Evolutionary conservation across 2,888 invertebrate genomes (phyloP), one percentile per base, ranked within the genome.

Genomic region (Plagiodera versicolora): DNA sequence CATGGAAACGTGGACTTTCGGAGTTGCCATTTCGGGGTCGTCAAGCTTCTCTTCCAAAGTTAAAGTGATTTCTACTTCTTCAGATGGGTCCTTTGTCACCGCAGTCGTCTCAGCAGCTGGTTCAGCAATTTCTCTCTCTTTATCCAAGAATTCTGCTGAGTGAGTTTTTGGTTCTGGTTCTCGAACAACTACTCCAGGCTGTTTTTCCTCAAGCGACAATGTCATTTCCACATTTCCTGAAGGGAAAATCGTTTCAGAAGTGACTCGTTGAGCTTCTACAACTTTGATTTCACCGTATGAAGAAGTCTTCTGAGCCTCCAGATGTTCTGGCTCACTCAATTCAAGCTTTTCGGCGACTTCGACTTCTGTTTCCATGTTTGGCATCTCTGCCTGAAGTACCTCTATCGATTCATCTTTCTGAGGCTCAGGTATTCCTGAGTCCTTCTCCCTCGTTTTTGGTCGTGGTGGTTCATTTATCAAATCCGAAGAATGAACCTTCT

Each of bases 31-130:
- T 0, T 80, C 68, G 57, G 67, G 60, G 46, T 73, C 72, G 11
- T 81, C 80, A 59, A 82, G 76, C 70, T 81, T 82, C 60, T 83
- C 79, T 61, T 82, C 81, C 35, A 80, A 63, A 17, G 78, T 74
- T 19, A 80, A 64, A 52, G 72, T 71, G 61, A 80, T 77, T 66
- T 79, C 77, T 39, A 80, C 75, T 48, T 67, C 70, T 65, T 75
- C 72, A 18, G 80, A 71, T n/a, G 81, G 76, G 1, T 77, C 66
- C 47, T 35, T 58, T 54, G 20, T n/a, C n/a, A 44, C 20, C 20
- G 28, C 19, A 16, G n/a, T n/a, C n/a, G n/a, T n/a, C n/a, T n/a
- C n/a, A n/a, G n/a, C n/a, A n/a, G n/a, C n/a, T n/a, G 55, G 14
- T 49, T 50, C 39, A 11, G 16, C 18, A 44, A 35, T 19, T 52